Evolutionary conservation across 2,113 vertebrate genomes (phyloP), one percentile per base, ranked within the genome.

Genomic region (Equus quagga): DNA sequence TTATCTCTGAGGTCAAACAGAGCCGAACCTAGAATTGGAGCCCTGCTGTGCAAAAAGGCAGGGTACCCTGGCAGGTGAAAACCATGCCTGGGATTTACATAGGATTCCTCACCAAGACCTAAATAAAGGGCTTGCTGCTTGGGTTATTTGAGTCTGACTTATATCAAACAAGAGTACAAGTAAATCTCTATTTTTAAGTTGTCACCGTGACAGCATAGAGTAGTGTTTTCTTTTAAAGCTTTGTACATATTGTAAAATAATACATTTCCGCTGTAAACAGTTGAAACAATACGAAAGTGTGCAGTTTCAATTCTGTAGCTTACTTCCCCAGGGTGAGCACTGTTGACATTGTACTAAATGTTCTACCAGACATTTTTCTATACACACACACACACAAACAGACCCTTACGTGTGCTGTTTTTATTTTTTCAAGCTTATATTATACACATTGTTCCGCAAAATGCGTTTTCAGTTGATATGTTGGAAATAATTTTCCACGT

Each of bases 171-270:
- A 69, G 14, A 46, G 23, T 46, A 69, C n/a, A 86, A 75, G 7
- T 89, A 85, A 93, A 75, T 85, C 33, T 93, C 23, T 81, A 14
- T n/a, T 81, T 95, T 75, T 65, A 90, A 60, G 33, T 85, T 60
- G 24, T 90, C 17, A 65, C 26, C 58, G 8, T 81, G 69, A 81
- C 58, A 81, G 26, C 17, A 54, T 62, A 21, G 10, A 73, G 3
- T 12, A 75, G 4, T 23, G 3, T 60, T 90, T 85, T 95, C 24
- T 79, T 97, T 92, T 65, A 60, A 81, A 90, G 46, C 18, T 44
- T 28, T 49, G 19, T n/a, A 67, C 58, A 73, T 87, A 65, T 51
- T 58, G 1, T 60, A 73, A 54, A 91, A 41, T 69, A 28, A 70
- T 60, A 58, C 8, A 75, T 36, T 88, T 70, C 0, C 24, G 79